These are phyloP conservation scores for Oreochromis spilurus DNA, from an alignment of 2,113 vertebrate genomes.

Conservation along the genomic window DNA sequence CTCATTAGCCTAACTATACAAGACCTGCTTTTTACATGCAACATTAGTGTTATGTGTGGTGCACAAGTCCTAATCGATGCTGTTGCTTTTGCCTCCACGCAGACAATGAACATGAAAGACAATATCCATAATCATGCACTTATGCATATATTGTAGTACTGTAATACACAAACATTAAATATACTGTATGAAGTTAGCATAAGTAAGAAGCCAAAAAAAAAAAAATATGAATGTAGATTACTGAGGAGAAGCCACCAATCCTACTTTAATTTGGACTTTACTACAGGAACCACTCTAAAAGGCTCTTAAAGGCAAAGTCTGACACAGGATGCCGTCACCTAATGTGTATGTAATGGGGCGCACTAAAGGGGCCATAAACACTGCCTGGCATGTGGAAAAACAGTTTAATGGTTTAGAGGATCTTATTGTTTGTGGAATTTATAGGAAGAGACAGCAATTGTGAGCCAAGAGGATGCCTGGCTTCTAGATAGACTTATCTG, in stretches of 20 bases:
- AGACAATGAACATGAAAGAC: not conserved
- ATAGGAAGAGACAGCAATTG: not conserved
- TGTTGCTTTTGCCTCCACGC: not conserved
- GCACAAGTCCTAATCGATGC: slow-evolving; percentile 4
- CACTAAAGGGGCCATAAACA: slow-evolving; percentile 40
- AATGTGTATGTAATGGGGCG: slow-evolving; percentile 14
- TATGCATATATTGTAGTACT: not conserved
- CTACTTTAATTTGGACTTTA: not conserved
- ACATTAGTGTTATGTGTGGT: slow-evolving; percentile 7
- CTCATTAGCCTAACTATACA: slow-evolving; percentile 66
- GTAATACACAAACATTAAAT: not conserved
- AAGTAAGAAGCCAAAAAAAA: not conserved
- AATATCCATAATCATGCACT: not conserved
- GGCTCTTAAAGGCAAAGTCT: slow-evolving; percentile 8
- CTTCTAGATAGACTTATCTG: not conserved
- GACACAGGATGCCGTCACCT: slow-evolving; percentile 5
- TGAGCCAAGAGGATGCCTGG: not conserved
- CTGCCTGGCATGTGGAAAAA: slow-evolving; percentile 6
- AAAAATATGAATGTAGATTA: not conserved
- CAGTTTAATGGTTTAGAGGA: slow-evolving; percentile 13
- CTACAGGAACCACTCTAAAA: slow-evolving; percentile 6
- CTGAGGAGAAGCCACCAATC: not conserved
- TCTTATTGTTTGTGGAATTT: slow-evolving; percentile 19
- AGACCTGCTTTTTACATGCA: slow-evolving; percentile 23
- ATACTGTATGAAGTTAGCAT: not conserved